Percentiles rank a stretch among this genome's conserved stretches.
Conservation (phyloP, 2,113 vertebrate species). For the Microcebus griseorufus region DNA sequence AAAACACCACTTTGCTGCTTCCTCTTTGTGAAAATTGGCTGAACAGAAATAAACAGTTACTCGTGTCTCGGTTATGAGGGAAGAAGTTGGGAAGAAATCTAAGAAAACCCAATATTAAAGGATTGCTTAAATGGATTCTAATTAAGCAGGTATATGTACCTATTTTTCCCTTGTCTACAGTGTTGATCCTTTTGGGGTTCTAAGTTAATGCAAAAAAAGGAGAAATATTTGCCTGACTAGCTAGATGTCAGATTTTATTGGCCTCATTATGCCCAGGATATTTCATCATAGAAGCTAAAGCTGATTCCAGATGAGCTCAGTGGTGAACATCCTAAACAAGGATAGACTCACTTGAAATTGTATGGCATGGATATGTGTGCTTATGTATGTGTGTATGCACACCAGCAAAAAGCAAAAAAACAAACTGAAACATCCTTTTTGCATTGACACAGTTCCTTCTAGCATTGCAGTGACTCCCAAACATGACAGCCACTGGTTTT, state of each 20-base stretch:
- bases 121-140: neutral
- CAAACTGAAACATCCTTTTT: neutral
- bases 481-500: neutral
- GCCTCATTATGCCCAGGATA: neutral
- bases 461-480: neutral
- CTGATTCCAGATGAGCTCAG: neutral
- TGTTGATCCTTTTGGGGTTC: neutral
- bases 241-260: neutral
- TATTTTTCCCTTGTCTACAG: neutral
- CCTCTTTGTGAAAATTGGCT: constrained; percentile 28
- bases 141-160: constrained; percentile 26
- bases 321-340: neutral
- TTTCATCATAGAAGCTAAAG: neutral
- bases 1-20: neutral
- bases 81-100: neutral
- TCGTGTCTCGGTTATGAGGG: neutral
- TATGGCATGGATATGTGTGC: neutral
- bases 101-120: neutral
- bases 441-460: neutral
- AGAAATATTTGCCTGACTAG: neutral
- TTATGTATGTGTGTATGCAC: neutral
- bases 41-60: constrained; percentile 20
- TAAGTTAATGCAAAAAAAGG: neutral
- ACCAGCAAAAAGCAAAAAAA: neutral
- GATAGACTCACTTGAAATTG: neutral